phyloP scores from a whole-genome alignment of 2,113 vertebrate genomes.

The Chascanopsetta lugubris region DNA sequence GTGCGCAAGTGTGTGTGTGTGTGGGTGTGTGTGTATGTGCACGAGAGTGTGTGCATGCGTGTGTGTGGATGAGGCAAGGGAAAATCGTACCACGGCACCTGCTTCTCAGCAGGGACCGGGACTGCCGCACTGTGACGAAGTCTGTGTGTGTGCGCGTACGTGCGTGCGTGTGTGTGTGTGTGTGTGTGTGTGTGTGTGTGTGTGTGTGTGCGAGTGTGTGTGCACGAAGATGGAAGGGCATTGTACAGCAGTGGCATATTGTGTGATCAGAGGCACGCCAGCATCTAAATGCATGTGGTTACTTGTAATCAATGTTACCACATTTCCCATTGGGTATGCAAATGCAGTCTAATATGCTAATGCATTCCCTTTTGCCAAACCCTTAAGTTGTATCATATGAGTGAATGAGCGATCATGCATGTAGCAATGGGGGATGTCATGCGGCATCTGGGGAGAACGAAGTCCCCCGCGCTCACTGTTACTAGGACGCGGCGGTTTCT shows the following conservation, averaged over 20 bases:
- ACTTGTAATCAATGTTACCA: constrained; percentile 72
- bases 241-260: constrained; percentile 44
- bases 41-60: constrained; percentile 3
- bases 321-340: constrained; percentile 63
- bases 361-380: constrained; percentile 64
- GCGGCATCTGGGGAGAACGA: constrained; percentile 29
- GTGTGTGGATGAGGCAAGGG: constrained; percentile 38
- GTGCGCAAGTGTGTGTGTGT: constrained; percentile 32
- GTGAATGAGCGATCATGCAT: constrained; percentile 43
- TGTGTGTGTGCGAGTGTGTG: constrained; percentile 4
- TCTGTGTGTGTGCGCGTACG: constrained; percentile 6
- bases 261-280: constrained; percentile 58
- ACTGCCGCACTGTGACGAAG: constrained; percentile 35
- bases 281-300: constrained; percentile 63
- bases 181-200: constrained; percentile 13
- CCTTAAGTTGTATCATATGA: constrained; percentile 60
- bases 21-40: constrained; percentile 3
- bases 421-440: constrained; percentile 47
- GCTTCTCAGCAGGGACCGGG: constrained; percentile 62
- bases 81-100: constrained; percentile 64
- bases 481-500: not conserved
- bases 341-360: constrained; percentile 75
- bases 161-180: constrained; percentile 14
- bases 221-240: not conserved
- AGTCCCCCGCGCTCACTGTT: constrained; percentile 21